These are phyloP conservation scores for Poecilobothrus nobilitatus DNA, from an alignment of 2,888 invertebrate genomes.

Conservation along the genomic window DNA sequence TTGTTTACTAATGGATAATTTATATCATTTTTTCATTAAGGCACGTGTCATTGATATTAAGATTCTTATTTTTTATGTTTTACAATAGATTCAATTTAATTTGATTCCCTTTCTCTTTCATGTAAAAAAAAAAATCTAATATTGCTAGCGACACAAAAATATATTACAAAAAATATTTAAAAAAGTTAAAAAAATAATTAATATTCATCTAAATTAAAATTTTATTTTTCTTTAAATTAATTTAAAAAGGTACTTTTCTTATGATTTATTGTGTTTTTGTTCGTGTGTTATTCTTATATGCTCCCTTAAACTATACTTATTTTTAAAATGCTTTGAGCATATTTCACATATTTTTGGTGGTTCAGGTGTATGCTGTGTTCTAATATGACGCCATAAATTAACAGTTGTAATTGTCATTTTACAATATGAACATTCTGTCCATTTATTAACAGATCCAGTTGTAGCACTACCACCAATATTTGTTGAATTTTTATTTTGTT, in stretches of 20 bases:
- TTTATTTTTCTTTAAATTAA: neutral
- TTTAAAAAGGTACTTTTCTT: neutral
- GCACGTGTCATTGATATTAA: too few species aligned
- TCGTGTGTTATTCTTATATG: slow-evolving; percentile 45
- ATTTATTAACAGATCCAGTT: slow-evolving; percentile 37
- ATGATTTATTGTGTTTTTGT: slow-evolving; percentile 29
- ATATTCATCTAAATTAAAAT: neutral
- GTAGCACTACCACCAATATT: neutral
- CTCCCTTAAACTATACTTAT: slow-evolving; percentile 44
- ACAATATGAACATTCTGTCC: slow-evolving; percentile 47
- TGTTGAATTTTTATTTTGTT: slow-evolving; percentile 20
- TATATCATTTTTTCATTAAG: too few species aligned
- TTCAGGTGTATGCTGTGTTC: slow-evolving; percentile 45
- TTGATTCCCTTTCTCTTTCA: too few species aligned
- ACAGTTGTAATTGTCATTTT: slow-evolving; percentile 46
- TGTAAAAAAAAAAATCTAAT: too few species aligned
- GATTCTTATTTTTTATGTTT: too few species aligned
- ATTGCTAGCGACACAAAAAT: too few species aligned
- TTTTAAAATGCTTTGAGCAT: slow-evolving; percentile 45
- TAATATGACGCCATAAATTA: slow-evolving; percentile 46
- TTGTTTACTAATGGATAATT: too few species aligned
- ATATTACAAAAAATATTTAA: too few species aligned
- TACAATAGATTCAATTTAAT: too few species aligned
- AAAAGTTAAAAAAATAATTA: too few species aligned
- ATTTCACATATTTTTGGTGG: slow-evolving; percentile 44